Evolutionary conservation across 92 coral and sea anemone genomes (phyloP).

Genomic region (Palythoa grandis): DNA sequence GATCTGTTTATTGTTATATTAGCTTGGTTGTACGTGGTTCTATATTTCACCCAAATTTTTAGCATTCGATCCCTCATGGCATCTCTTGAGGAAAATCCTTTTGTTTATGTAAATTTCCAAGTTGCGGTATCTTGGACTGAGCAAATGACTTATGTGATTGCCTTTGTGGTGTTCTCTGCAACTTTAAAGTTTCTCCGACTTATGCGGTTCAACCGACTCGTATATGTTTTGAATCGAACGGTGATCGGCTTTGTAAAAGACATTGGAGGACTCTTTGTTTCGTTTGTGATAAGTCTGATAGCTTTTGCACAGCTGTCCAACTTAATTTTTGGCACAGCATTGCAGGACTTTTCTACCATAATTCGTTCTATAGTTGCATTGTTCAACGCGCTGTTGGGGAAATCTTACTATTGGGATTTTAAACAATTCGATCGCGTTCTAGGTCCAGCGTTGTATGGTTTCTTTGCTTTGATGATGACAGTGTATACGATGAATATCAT

Average conservation of each 20-base stretch:
- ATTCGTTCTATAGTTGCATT: slow-evolving; percentile 65
- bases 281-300: slow-evolving; percentile 40
- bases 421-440: slow-evolving; percentile 61
- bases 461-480: slow-evolving; percentile 69
- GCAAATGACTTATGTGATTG: slow-evolving; percentile 59
- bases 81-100: slow-evolving; percentile 57
- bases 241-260: slow-evolving; percentile 60
- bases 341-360: slow-evolving; percentile 57
- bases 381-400: slow-evolving; percentile 74
- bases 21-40: slow-evolving; percentile 39
- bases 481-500: slow-evolving; percentile 75
- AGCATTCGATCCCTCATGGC: slow-evolving; percentile 48
- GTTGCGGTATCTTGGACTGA: slow-evolving; percentile 58
- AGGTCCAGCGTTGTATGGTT: slow-evolving; percentile 65
- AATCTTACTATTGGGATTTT: slow-evolving; percentile 61
- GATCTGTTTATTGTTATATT: slow-evolving; percentile 49
- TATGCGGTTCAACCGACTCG: slow-evolving; percentile 70
- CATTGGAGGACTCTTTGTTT: slow-evolving; percentile 53
- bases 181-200: slow-evolving; percentile 72
- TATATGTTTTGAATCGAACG: slow-evolving; percentile 65
- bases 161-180: slow-evolving; percentile 69
- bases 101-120: slow-evolving; percentile 79
- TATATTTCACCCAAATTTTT: slow-evolving; percentile 42
- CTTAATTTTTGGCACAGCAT: slow-evolving; percentile 41
- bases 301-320: slow-evolving; percentile 50